phyloP scores from a whole-genome alignment of 2,888 invertebrate genomes.

The Holacanthella duospinosa region DNA sequence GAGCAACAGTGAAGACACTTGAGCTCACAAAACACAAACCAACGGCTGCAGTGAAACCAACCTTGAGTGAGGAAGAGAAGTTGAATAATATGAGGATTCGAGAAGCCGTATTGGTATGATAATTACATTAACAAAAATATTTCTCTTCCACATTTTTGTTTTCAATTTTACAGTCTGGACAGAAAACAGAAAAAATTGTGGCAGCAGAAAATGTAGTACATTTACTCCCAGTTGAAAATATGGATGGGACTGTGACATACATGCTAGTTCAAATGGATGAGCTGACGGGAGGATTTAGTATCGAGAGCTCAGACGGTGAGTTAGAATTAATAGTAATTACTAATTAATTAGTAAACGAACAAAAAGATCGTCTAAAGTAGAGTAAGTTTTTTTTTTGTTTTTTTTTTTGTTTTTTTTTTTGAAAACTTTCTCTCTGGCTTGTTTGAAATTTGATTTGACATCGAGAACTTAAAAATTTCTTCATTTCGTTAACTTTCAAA shows the following conservation, averaged over 20 bases:
- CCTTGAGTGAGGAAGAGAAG: constrained; percentile 15
- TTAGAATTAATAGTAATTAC: no score
- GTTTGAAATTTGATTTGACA: no score
- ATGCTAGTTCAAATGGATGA: constrained; percentile 18
- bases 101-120: background rate
- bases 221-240: constrained; percentile 30
- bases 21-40: constrained; percentile 14
- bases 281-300: background rate
- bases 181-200: background rate
- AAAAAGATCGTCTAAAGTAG: no score
- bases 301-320: background rate
- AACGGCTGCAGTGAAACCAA: constrained; percentile 22
- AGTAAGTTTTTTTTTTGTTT: no score
- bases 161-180: background rate
- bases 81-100: background rate
- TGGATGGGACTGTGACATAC: constrained; percentile 28
- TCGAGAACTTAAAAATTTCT: no score
- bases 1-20: background rate
- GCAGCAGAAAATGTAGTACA: constrained; percentile 24
- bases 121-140: background rate
- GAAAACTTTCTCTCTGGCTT: no score
- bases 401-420: no score
- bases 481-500: no score
- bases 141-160: background rate
- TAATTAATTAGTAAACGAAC: no score